Percentiles rank a stretch among this genome's conserved stretches.
Evolutionary conservation across 2,888 invertebrate species (phyloP).

Genomic region (Chaetogeoica ovagalla): DNA sequence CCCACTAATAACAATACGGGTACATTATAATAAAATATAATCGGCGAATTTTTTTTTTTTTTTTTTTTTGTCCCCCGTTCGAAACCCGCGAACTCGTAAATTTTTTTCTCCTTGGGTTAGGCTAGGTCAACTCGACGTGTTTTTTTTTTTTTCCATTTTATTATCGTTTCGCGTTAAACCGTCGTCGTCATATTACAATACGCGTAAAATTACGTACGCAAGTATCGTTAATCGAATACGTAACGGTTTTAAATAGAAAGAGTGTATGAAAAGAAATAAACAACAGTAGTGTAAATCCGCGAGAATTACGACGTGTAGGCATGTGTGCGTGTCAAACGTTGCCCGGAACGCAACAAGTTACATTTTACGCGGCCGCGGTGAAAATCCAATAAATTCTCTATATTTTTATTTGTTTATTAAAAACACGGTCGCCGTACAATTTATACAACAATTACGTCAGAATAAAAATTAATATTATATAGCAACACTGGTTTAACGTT

Average conservation of each 20-base stretch:
- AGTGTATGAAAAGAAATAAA: neutral
- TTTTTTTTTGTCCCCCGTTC: neutral
- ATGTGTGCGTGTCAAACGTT: too few species aligned
- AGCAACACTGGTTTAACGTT: too few species aligned
- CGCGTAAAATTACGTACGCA: neutral
- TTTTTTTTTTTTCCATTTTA: neutral
- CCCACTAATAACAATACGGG: neutral
- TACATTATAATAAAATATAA: neutral
- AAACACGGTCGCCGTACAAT: too few species aligned
- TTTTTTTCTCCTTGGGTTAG: neutral
- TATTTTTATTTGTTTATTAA: too few species aligned
- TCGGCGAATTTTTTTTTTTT: neutral
- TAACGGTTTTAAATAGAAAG: neutral
- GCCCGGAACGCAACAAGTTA: too few species aligned
- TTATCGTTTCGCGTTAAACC: conserved; percentile 11
- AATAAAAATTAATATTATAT: too few species aligned
- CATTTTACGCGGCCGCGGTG: too few species aligned
- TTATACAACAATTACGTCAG: too few species aligned
- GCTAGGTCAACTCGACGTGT: neutral
- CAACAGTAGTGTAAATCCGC: too few species aligned
- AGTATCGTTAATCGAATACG: neutral
- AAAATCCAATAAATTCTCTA: too few species aligned
- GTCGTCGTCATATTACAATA: neutral
- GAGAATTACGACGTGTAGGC: too few species aligned
- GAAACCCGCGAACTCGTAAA: neutral